Base-by-base conservation (phyloP, 2,113 vertebrate genomes). In the Podarcis muralis region DNA sequence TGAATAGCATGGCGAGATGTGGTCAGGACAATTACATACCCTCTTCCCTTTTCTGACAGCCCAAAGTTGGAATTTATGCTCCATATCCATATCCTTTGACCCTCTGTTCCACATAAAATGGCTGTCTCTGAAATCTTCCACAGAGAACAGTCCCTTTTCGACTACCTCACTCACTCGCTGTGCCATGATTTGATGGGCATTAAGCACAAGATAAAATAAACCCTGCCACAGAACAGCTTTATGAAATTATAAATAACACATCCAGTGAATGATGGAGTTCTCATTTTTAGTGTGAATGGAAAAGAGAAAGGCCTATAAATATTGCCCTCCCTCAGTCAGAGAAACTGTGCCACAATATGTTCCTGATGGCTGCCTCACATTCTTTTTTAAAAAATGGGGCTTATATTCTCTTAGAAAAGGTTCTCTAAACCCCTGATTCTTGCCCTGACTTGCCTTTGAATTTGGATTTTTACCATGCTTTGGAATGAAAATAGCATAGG, bases 221-320 rank as follows among this genome's bases (percentile, higher is more conserved):
- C 95, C 95, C 97, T 97, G 96, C 97, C 97, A 97, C 89, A 90
- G 87, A 97, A 97, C 96, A 95, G 97, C 96, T 97, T 98, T 98
- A 98, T 98, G 98, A 98, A 98, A 98, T 98, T 98, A 98, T 97
- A 98, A 97, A 97, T 96, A 97, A 97, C 77, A 20, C 53, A 90
- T 85, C 88, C 92, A 94, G 94, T 84, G 92, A 97, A 97, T 97
- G 96, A 99, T 98, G 97, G 96, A 97, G 94, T 96, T 97, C 95
- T 97, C 96, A 95, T 95, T 96, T 94, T 94, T 91, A 94, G 93
- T 93, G 86, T 96, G 93, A 96, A 88, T 92, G 87, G 32, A 94
- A 97, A 95, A 94, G 92, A 94, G 92, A 96, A 94, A 93, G 89
- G 93, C 30, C 71, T 91, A 95, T 97, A 97, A 97, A 96, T 97